Conservation (phyloP, 1,140 invertebrate species). For the Ctenoplectra terminalis region DNA sequence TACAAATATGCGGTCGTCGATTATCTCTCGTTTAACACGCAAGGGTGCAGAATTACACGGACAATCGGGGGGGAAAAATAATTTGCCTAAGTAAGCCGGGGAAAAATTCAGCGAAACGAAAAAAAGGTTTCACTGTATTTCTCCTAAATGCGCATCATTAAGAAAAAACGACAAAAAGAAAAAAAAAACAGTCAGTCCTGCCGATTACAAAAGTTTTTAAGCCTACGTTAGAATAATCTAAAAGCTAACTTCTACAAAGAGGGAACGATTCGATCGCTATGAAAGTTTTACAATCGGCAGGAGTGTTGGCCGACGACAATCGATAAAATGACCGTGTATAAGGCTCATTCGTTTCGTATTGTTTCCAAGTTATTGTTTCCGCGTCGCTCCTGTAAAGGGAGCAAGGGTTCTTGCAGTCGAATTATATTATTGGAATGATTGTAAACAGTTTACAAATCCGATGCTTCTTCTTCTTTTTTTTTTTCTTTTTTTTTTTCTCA, state of each 20-base stretch:
- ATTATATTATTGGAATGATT: conserved; percentile 40
- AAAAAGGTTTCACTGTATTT: neutral
- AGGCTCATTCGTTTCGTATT: conserved; percentile 25
- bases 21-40: conserved; percentile 11
- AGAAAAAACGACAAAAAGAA: neutral
- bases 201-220: neutral
- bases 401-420: conserved; percentile 15
- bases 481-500: too few relatives aligned
- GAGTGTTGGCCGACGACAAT: neutral
- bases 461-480: conserved; percentile 22
- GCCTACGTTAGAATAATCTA: neutral
- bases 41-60: neutral
- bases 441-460: conserved; percentile 44
- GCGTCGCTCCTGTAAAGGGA: conserved; percentile 39
- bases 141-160: neutral
- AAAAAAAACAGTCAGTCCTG: neutral
- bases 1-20: conserved; percentile 31
- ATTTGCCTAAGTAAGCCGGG: neutral
- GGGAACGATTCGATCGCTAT: neutral
- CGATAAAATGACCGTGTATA: conserved; percentile 16
- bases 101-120: neutral
- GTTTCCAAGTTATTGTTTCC: conserved; percentile 31
- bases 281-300: conserved; percentile 26
- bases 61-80: neutral
- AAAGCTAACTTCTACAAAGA: conserved; percentile 4